Evolutionary conservation across 1,140 invertebrate genomes (phyloP).

Genomic region (Spodoptera litura): DNA sequence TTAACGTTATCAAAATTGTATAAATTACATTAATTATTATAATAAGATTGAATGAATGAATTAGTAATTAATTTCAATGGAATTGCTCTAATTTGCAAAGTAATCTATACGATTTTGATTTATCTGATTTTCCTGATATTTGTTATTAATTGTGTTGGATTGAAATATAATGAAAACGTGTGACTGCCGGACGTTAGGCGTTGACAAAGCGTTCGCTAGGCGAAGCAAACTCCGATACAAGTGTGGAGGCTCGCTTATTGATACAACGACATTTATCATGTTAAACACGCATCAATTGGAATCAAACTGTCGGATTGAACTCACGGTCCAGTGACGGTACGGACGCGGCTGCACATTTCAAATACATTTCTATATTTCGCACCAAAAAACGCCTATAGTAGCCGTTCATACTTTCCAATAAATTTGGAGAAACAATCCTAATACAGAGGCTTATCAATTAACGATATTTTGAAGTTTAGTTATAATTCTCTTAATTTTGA

Average conservation of each 20-base stretch:
- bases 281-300: slow-evolving; percentile 59
- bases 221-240: background rate
- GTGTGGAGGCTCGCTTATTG: slow-evolving; percentile 20
- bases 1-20: background rate
- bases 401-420: background rate
- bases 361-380: slow-evolving; percentile 18
- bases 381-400: slow-evolving; percentile 7
- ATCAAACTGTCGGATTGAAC: slow-evolving; percentile 55
- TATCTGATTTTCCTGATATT: too few species aligned
- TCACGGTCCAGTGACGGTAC: slow-evolving; percentile 28
- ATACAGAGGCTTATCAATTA: too few species aligned
- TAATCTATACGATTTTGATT: too few species aligned
- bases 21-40: background rate
- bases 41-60: too few species aligned
- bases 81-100: too few species aligned
- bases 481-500: too few species aligned
- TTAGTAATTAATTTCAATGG: too few species aligned
- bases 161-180: too few species aligned
- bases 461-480: too few species aligned
- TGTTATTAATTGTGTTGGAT: too few species aligned
- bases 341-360: slow-evolving; percentile 31
- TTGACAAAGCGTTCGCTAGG: too few species aligned
- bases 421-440: background rate
- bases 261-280: slow-evolving; percentile 53
- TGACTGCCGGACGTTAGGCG: too few species aligned